Conservation (phyloP, 2,888 invertebrate species). For the Cosmia pyralina region DNA sequence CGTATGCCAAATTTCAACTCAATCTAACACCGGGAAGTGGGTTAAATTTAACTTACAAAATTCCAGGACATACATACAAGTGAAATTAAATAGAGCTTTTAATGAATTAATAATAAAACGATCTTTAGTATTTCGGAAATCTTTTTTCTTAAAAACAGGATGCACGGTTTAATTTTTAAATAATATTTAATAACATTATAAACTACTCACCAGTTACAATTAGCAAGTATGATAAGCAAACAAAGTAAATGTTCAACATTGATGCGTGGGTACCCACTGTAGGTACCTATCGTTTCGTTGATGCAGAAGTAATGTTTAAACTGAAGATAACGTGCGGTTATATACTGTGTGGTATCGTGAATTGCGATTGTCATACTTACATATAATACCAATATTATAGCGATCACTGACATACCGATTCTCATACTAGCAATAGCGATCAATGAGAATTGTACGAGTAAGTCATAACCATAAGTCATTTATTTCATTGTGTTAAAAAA, state of each 20-base stretch:
- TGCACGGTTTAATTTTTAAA: neutral
- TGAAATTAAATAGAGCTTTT: too few relatives aligned
- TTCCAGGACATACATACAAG: too few relatives aligned
- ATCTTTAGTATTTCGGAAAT: neutral
- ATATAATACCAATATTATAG: neutral
- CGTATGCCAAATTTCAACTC: too few relatives aligned
- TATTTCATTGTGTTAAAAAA: too few relatives aligned
- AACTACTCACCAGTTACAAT: constrained; percentile 12
- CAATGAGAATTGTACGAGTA: too few relatives aligned
- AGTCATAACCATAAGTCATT: neutral
- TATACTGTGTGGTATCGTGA: constrained; percentile 2
- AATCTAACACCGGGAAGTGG: too few relatives aligned
- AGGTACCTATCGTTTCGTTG: neutral
- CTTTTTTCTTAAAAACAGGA: neutral
- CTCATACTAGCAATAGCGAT: neutral
- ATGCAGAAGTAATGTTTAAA: neutral
- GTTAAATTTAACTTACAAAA: too few relatives aligned
- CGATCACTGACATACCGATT: neutral
- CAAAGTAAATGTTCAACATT: constrained; percentile 7
- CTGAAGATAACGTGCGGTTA: neutral
- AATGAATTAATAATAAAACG: too few relatives aligned
- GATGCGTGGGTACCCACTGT: neutral
- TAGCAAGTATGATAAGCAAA: constrained; percentile 12
- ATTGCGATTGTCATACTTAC: neutral
- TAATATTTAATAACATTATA: neutral